Base-by-base conservation (phyloP, 2,888 invertebrate genomes). In the Hololepta plana region DNA sequence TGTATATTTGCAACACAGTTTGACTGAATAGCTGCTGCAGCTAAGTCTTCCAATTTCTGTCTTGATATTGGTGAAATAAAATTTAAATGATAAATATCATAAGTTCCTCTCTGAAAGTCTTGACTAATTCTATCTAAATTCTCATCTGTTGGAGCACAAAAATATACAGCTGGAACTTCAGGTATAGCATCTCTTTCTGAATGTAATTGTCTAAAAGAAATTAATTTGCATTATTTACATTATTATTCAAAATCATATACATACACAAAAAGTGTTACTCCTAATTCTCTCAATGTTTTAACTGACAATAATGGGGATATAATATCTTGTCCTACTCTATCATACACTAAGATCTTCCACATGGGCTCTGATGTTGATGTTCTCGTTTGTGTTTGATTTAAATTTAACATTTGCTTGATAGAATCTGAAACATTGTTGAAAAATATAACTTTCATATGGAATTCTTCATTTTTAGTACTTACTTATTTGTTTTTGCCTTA, bases 101-200 rank as follows among this genome's bases (percentile, higher is more conserved):
- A 98, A 8, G 87, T 59, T 17, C 82, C 80, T 53, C 75, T 82
- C 37, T 80, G 76, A 28, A 87, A 62, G 51, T 87, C 90, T 56
- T 90, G 85, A 35, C 82, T 77, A 35, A 98, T 91, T 37, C 93
- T 67, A 23, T 80, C 82, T 20, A 99, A 65, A 56, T 98, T 99
- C 51, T 96, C 95, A 46, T 93, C 88, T 7, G 82, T 80, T 3
- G 98, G 95, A 37, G 84, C 70, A 53, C 96, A 91, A 55, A 99
- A 96, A 53, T 99, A 99, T 19, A 99, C 77, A 1, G 93, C 95
- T 24, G 98, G 96, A 2, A 96, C 96, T 60, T 99, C 98, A 4
- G 95, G 93, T 44, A 99, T 90, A n/a, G 76, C 67, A 49, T 85
- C 85, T 31, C 85, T 65, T 47, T 84, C 81, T 4, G 84, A 81